Evolutionary conservation across 2,113 vertebrate genomes (phyloP).

Genomic region (Merops nubicus): DNA sequence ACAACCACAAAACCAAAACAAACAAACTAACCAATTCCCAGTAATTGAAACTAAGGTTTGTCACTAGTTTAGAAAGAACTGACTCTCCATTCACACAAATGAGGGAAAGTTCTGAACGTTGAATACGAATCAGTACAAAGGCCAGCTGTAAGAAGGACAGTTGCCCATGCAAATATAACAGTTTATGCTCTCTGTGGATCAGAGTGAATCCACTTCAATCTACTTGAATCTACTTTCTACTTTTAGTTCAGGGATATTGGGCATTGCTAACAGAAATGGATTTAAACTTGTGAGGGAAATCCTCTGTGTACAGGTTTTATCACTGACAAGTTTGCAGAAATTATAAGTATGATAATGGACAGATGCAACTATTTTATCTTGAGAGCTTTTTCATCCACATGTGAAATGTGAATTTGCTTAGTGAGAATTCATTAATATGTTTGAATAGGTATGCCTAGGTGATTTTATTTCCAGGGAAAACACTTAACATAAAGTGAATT

Average conservation of each 20-base stretch:
- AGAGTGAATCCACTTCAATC: neutral
- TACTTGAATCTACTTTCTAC: neutral
- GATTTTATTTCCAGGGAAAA: neutral
- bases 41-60: neutral
- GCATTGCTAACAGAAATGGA: neutral
- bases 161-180: fast-evolving
- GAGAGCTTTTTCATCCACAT: neutral
- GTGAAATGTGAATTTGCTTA: neutral
- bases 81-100: neutral
- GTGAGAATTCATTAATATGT: neutral
- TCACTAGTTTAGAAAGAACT: neutral
- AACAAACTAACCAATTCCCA: too few relatives aligned
- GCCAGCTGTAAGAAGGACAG: neutral
- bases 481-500: neutral
- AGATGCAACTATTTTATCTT: neutral
- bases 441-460: neutral
- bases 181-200: neutral
- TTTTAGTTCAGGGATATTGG: neutral
- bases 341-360: neutral
- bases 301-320: fast-evolving
- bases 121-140: neutral
- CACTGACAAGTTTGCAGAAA: neutral
- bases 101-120: neutral
- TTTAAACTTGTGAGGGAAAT: neutral
- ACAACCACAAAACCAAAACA: too few relatives aligned